These are phyloP conservation scores for Drosophila seguyi DNA, from an alignment of 1,140 invertebrate species.

Conservation along the genomic window DNA sequence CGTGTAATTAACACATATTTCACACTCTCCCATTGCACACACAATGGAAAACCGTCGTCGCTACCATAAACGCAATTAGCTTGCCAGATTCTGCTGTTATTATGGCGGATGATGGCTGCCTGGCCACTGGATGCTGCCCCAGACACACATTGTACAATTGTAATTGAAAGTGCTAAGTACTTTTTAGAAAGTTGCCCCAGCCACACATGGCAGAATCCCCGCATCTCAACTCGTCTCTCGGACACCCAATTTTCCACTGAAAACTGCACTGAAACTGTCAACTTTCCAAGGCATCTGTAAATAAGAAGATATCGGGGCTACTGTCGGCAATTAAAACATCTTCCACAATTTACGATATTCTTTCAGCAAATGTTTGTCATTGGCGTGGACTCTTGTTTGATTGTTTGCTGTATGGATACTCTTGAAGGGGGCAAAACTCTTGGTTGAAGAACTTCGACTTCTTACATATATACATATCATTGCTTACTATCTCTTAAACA, in stretches of 20 bases:
- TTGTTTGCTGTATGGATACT: slow-evolving; percentile 27
- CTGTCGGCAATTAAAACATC: slow-evolving; percentile 42
- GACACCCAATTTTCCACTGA: slow-evolving; percentile 49
- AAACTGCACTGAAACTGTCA: slow-evolving; percentile 53
- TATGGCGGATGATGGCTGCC: slow-evolving; percentile 9
- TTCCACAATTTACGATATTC: slow-evolving; percentile 41
- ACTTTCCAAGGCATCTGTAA: slow-evolving; percentile 45
- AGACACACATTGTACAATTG: slow-evolving; percentile 30
- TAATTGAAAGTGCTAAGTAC: slow-evolving; percentile 56
- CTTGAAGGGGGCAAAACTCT: not conserved
- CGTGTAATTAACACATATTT: slow-evolving; percentile 52
- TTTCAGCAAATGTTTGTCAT: slow-evolving; percentile 37
- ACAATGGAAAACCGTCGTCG: slow-evolving; percentile 36
- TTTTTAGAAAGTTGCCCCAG: slow-evolving; percentile 50
- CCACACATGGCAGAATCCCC: slow-evolving; percentile 46
- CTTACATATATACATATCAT: too few relatives aligned
- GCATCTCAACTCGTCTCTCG: slow-evolving; percentile 13
- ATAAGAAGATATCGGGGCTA: slow-evolving; percentile 44
- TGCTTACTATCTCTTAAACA: too few relatives aligned
- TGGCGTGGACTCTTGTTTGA: slow-evolving; percentile 8
- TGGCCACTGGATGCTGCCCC: slow-evolving; percentile 10
- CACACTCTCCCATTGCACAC: slow-evolving; percentile 43
- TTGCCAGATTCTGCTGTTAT: slow-evolving; percentile 40
- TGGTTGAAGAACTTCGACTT: too few relatives aligned
- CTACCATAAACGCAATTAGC: slow-evolving; percentile 45